Percentiles rank a stretch among this genome's conserved stretches.
Evolutionary conservation across 2,888 invertebrate species (phyloP).

Genomic region (Sarcophaga variegata): DNA sequence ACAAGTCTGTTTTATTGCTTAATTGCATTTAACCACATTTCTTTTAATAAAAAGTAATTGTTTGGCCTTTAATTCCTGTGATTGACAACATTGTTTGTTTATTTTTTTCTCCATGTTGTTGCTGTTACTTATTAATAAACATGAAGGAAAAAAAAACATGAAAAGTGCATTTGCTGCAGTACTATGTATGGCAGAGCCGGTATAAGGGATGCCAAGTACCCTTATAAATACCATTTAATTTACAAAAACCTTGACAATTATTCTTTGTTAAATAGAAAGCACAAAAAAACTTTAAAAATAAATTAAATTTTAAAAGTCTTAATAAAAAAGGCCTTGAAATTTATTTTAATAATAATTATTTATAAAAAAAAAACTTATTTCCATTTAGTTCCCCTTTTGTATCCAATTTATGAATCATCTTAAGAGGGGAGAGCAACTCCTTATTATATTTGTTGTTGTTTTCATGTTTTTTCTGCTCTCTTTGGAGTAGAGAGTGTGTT

Average conservation of each 20-base stretch:
- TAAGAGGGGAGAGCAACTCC: constrained; percentile 12
- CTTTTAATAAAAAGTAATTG: not conserved
- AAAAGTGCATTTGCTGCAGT: constrained; percentile 22
- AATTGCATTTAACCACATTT: not conserved
- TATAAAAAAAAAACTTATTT: too few species aligned
- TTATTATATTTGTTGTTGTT: too few species aligned
- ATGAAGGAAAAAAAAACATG: constrained; percentile 1
- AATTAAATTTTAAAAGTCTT: too few species aligned
- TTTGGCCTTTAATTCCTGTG: too few species aligned
- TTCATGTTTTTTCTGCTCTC: constrained; percentile 16
- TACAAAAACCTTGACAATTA: not conserved
- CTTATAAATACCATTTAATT: not conserved
- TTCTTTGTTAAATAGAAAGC: too few species aligned
- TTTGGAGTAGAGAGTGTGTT: constrained; percentile 22
- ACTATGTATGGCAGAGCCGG: constrained; percentile 24
- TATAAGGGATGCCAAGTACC: constrained; percentile 14
- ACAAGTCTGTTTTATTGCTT: too few species aligned
- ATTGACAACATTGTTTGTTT: constrained; percentile 50
- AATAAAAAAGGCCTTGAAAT: too few species aligned
- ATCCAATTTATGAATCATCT: not conserved
- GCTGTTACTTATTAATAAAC: not conserved
- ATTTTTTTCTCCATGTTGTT: constrained; percentile 10
- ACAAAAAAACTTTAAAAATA: too few species aligned
- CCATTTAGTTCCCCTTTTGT: too few species aligned
- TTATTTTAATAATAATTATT: too few species aligned